phyloP scores from a whole-genome alignment of 1,140 invertebrate genomes.

The Cyrtorhinus lividipennis region DNA sequence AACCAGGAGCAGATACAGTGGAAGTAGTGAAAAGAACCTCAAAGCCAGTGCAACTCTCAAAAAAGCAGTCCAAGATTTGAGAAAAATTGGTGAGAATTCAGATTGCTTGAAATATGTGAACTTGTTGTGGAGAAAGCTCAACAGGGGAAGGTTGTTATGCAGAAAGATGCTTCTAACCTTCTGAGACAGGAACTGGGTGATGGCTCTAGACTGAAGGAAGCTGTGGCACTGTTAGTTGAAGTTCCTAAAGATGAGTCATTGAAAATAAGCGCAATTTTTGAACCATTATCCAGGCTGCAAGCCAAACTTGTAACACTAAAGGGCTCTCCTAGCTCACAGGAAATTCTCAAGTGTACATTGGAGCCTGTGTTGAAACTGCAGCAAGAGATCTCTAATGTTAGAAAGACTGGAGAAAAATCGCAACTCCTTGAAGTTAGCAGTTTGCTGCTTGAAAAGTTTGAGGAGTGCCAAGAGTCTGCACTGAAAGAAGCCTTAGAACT shows the following conservation, averaged over 20 bases:
- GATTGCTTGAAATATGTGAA: slow-evolving; percentile 1
- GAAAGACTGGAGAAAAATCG: not conserved
- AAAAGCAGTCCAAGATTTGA: not conserved
- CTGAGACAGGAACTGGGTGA: not conserved
- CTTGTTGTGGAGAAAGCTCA: not conserved
- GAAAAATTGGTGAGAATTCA: not conserved
- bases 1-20: not conserved
- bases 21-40: not conserved
- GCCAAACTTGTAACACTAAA: not conserved
- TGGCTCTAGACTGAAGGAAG: not conserved
- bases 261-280: not conserved
- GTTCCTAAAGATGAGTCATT: not conserved
- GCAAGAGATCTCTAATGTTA: not conserved
- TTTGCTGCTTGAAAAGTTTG: not conserved
- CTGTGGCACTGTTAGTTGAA: not conserved
- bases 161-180: not conserved
- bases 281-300: not conserved
- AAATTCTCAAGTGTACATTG: not conserved
- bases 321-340: not conserved
- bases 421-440: not conserved
- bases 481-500: not conserved
- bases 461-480: not conserved
- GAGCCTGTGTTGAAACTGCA: not conserved
- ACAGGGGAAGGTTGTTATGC: not conserved
- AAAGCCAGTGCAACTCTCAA: not conserved